Conservation (phyloP, 2,797 vertebrate genomes). For the Pristis pectinata region DNA sequence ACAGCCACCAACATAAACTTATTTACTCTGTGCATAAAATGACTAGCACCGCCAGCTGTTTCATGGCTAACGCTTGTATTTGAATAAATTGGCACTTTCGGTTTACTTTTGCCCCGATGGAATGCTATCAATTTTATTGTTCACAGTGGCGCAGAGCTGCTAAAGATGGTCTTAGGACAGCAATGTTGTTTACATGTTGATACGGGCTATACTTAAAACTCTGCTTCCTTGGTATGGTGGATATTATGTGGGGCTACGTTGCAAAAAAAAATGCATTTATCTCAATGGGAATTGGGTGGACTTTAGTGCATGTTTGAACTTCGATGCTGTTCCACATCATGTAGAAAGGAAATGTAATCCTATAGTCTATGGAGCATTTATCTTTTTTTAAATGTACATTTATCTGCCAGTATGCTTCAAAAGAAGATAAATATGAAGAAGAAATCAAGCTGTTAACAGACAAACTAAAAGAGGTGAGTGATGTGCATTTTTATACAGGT, state of each 20-base stretch:
- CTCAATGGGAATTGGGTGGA: neutral
- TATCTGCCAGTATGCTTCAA: slow-evolving; percentile 79
- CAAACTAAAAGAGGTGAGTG: slow-evolving; percentile 87
- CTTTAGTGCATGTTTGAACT: neutral
- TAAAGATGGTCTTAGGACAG: neutral
- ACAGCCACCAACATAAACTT: neutral
- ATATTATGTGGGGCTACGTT: neutral
- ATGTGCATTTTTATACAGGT: neutral
- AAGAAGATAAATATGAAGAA: slow-evolving; percentile 97
- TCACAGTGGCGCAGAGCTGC: neutral
- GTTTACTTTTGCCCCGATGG: neutral
- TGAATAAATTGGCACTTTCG: neutral
- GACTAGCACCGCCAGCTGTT: neutral
- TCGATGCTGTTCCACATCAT: neutral
- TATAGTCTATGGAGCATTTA: neutral
- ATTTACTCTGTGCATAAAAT: neutral
- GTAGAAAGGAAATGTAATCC: neutral
- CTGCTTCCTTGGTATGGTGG: too few species aligned
- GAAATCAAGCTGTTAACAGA: slow-evolving; percentile 89
- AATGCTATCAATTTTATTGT: neutral
- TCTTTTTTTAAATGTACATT: slow-evolving; percentile 34
- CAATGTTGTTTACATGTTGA: neutral
- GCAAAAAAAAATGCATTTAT: neutral
- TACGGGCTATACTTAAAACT: too few species aligned
- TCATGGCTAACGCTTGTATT: neutral